Conservation (phyloP, 2,888 invertebrate genomes). For the Eustalomyia histrio region DNA sequence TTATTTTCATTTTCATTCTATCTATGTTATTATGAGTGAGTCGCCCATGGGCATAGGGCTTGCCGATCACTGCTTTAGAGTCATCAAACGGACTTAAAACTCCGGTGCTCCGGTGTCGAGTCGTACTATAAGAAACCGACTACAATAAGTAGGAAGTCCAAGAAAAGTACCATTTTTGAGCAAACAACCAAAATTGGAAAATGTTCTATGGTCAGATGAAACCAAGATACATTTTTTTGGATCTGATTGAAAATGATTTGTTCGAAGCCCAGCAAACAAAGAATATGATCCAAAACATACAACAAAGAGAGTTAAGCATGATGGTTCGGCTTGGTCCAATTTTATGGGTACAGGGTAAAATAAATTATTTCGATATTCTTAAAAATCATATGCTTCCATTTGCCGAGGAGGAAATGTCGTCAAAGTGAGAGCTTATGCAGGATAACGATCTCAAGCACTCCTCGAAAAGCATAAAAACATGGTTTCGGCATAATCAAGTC, state of each 20-base stretch:
- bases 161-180: too few relatives aligned
- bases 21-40: too few relatives aligned
- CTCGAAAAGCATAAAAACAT: not conserved
- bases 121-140: too few relatives aligned
- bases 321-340: too few relatives aligned
- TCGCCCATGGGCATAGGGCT: too few relatives aligned
- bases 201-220: conserved; percentile 26
- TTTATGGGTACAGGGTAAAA: not conserved
- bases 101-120: too few relatives aligned
- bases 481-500: not conserved
- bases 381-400: too few relatives aligned
- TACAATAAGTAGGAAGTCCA: too few relatives aligned
- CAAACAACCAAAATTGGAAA: conserved; percentile 12
- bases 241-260: conserved; percentile 7
- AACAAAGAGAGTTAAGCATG: conserved; percentile 11
- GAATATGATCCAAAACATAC: conserved; percentile 17
- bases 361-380: not conserved
- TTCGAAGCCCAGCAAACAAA: conserved; percentile 6
- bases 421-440: not conserved
- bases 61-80: too few relatives aligned
- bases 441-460: conserved; percentile 5
- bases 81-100: too few relatives aligned
- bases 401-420: not conserved
- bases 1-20: too few relatives aligned
- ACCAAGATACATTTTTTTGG: conserved; percentile 22